These are phyloP conservation scores for Acanthis flammea DNA, from an alignment of 2,797 vertebrate species.

Conservation along the genomic window DNA sequence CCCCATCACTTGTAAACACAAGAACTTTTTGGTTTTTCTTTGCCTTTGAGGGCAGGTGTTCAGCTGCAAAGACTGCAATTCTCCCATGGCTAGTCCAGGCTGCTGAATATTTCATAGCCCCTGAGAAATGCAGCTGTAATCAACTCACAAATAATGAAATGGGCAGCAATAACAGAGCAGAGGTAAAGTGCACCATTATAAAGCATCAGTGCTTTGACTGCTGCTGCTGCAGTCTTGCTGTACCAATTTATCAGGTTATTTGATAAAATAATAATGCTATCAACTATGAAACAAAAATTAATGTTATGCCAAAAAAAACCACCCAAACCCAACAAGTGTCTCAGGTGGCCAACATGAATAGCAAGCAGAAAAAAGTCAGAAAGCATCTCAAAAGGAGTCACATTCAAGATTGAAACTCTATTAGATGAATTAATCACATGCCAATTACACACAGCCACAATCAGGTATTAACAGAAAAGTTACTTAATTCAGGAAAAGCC, in stretches of 20 bases:
- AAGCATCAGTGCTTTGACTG: neutral
- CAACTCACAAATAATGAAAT: constrained; percentile 62
- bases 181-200: constrained; percentile 27
- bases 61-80: neutral
- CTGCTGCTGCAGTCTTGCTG: neutral
- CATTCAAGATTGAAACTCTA: neutral
- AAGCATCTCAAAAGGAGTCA: neutral
- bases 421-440: neutral
- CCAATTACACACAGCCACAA: neutral
- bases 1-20: neutral
- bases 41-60: constrained; percentile 17
- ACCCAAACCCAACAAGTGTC: neutral
- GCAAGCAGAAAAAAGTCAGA: neutral
- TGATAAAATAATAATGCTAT: constrained; percentile 20
- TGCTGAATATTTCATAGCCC: constrained; percentile 63
- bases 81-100: neutral
- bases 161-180: constrained; percentile 21
- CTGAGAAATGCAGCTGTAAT: constrained; percentile 44
- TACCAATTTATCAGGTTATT: constrained; percentile 14
- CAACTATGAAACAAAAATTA: neutral
- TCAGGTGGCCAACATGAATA: neutral
- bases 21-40: constrained; percentile 10
- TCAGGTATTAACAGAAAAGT: neutral
- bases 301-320: neutral
- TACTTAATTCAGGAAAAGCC: neutral